These are phyloP conservation scores for Enteromius viviparus DNA, from an alignment of 2,797 vertebrate genomes.

Conservation along the genomic window DNA sequence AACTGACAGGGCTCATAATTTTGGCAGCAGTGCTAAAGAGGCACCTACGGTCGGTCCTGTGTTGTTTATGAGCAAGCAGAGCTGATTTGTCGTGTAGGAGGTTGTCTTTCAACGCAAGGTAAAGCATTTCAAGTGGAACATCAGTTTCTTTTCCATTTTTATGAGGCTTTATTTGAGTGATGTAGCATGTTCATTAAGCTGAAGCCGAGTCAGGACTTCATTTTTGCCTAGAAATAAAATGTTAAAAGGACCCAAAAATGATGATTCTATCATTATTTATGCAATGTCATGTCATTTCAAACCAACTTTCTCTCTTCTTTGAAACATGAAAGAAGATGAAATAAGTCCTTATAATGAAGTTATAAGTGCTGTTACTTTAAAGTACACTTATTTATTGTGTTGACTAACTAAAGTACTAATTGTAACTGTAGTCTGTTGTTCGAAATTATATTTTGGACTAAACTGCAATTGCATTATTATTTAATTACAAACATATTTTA, in stretches of 20 bases:
- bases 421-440: background rate
- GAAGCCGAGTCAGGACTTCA: constrained; percentile 46
- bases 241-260: background rate
- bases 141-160: constrained; percentile 26
- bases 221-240: constrained; percentile 54
- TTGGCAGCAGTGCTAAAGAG: constrained; percentile 25
- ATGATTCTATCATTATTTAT: background rate
- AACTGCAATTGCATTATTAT: background rate
- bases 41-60: background rate
- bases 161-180: constrained; percentile 30
- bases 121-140: constrained; percentile 36
- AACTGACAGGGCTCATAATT: constrained; percentile 20
- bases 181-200: constrained; percentile 63
- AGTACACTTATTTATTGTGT: too few species aligned
- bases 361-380: background rate
- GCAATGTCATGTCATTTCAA: background rate
- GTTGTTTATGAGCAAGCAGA: constrained; percentile 22
- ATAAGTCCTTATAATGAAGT: background rate
- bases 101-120: constrained; percentile 32
- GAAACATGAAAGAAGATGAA: background rate
- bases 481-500: background rate
- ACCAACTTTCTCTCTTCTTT: background rate
- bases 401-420: background rate
- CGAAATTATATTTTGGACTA: background rate
- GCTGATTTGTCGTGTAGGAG: constrained; percentile 40